Percentiles rank a stretch among this genome's conserved stretches.
These are phyloP conservation scores for Brevipalpus yothersi DNA, from an alignment of 1,140 invertebrate genomes.

Conservation along the genomic window DNA sequence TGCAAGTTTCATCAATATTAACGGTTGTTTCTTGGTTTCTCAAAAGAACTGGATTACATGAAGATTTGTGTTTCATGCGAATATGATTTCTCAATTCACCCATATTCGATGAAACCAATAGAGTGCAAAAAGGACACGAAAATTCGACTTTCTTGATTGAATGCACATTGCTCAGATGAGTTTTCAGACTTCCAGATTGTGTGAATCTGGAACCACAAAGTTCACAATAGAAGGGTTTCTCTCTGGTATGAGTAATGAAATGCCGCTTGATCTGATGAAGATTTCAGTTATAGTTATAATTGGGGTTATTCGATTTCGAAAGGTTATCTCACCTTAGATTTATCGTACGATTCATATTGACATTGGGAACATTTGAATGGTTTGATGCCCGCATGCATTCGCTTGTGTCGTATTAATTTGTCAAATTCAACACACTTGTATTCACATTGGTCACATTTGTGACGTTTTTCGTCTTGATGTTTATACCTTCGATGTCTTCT, in stretches of 20 bases:
- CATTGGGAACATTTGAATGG: conserved; percentile 34
- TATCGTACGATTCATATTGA: conserved; percentile 35
- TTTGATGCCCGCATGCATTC: conserved; percentile 68
- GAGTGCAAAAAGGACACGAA: not conserved
- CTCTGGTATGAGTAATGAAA: conserved; percentile 1
- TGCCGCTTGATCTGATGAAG: not conserved
- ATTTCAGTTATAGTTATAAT: not conserved
- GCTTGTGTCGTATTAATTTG: conserved; percentile 82
- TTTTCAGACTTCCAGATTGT: not conserved
- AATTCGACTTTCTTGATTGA: not conserved
- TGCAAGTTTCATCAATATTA: no score
- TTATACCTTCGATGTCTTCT: not conserved
- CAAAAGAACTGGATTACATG: not conserved
- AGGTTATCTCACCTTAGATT: conserved; percentile 20
- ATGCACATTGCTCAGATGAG: not conserved
- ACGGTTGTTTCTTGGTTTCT: no score
- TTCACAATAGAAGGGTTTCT: conserved; percentile 4
- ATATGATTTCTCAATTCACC: not conserved
- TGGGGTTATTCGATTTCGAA: not conserved
- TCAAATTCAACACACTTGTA: not conserved
- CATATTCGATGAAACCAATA: not conserved
- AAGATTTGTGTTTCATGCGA: not conserved
- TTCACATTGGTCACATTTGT: not conserved
- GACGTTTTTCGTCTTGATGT: not conserved
- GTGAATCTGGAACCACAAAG: conserved; percentile 1